phyloP scores from a whole-genome alignment of 1,140 invertebrate genomes.

The Drosophila micromelanica region DNA sequence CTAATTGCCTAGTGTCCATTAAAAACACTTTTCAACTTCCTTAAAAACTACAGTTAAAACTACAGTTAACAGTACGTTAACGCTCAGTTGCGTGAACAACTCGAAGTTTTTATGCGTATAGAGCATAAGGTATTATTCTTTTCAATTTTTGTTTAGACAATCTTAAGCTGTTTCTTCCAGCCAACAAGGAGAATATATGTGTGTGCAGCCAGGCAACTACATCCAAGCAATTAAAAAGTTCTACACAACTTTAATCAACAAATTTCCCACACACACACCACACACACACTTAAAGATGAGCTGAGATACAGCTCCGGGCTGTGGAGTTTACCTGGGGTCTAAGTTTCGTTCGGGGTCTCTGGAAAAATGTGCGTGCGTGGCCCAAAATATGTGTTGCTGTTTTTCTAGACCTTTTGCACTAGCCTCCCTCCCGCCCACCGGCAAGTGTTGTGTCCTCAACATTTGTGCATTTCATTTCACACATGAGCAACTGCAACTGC shows the following conservation, averaged over 20 bases:
- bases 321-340: background rate
- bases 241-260: slow-evolving; percentile 76
- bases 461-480: slow-evolving; percentile 74
- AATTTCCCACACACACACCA: slow-evolving; percentile 63
- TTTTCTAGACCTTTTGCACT: slow-evolving; percentile 9
- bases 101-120: slow-evolving; percentile 5
- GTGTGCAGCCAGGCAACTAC: slow-evolving; percentile 25
- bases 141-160: background rate
- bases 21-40: background rate
- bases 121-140: background rate
- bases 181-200: slow-evolving; percentile 2
- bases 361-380: slow-evolving; percentile 63
- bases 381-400: slow-evolving; percentile 34
- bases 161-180: background rate
- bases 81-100: background rate
- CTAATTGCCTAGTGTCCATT: background rate
- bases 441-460: slow-evolving; percentile 38
- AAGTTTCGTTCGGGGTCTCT: background rate
- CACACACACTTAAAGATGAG: slow-evolving; percentile 3
- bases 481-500: slow-evolving; percentile 58
- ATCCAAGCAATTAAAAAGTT: slow-evolving; percentile 77
- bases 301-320: slow-evolving; percentile 16
- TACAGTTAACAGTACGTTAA: too few species aligned
- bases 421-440: too few species aligned
- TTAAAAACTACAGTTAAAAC: background rate